Base-by-base conservation (phyloP, 2,113 vertebrate genomes). In the Himantopus leucocephalus region DNA sequence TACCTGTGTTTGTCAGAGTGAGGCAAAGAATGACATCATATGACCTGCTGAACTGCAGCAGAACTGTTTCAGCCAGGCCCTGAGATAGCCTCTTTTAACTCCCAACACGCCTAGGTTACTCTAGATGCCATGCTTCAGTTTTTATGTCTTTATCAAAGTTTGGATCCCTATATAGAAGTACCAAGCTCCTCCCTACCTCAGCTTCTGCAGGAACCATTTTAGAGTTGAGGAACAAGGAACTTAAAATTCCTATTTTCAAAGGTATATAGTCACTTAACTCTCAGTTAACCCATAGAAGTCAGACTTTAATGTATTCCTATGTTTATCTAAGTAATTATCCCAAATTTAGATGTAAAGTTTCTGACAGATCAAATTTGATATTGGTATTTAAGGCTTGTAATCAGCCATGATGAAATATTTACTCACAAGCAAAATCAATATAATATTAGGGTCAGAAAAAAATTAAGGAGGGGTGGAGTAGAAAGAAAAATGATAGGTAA, bases 401-500 rank as follows among this genome's bases (percentile, higher is more conserved):
- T 83, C 43, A 76, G 9, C 10, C 7, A 30, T 20, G 5, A 63
- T 34, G 5, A 76, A 83, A 50, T 68, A 76, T 63, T 75, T 89
- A 3, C 9, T 71, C 15, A 74, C 12, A 48, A 53, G 17, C 48
- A 71, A 88, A 85, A 91, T 12, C 8, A 59, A 70, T 35, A 72
- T 53, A 34, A n/a, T 18, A 39, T 16, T 35, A 41, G 6, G 4
- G 14, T 79, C 0, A 12, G 34, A 27, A 88, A 66, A 77, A 85
- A 64, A 29, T 7, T 13, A 41, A 66, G 7, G 14, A 58, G 3
- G 2, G 0, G 0, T 50, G 2, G 15, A 58, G 5, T 22, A 79
- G 14, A 67, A 43, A 72, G 14, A 55, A 88, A 52, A 82, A 5
- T 8, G 6, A 30, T 10, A 68, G 23, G 12, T 35, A 85, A 85